Evolutionary conservation across 2,888 invertebrate genomes (phyloP).

Genomic region (Meiosimyza decipiens): DNA sequence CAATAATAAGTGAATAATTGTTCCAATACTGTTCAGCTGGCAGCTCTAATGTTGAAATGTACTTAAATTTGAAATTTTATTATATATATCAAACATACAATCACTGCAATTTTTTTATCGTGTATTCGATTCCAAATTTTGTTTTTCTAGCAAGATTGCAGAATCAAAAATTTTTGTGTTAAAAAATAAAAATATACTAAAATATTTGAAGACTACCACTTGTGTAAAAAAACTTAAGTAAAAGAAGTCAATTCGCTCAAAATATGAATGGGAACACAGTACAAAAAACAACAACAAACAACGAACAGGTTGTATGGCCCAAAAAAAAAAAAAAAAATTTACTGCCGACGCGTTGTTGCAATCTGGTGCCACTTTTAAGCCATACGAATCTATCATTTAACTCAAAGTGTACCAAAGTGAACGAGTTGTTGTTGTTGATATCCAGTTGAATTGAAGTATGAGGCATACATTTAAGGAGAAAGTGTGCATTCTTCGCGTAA

Average conservation of each 20-base stretch:
- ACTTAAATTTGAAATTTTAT: too few species aligned
- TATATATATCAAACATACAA: too few species aligned
- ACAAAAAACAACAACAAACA: neutral
- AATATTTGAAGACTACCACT: too few species aligned
- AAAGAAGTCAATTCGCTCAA: neutral
- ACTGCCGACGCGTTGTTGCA: neutral
- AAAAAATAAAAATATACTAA: too few species aligned
- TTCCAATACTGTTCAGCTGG: too few species aligned
- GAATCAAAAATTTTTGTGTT: too few species aligned
- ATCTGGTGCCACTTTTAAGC: conserved; percentile 3
- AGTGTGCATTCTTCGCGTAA: conserved; percentile 38
- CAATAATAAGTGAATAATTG: too few species aligned
- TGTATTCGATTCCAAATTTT: too few species aligned
- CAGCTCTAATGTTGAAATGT: too few species aligned
- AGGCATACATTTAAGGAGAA: conserved; percentile 39
- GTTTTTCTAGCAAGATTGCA: too few species aligned
- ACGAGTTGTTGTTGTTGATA: neutral
- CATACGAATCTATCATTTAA: conserved; percentile 21
- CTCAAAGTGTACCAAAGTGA: neutral
- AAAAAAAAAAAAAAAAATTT: neutral
- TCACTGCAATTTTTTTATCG: too few species aligned
- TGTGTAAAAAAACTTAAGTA: too few species aligned
- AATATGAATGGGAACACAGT: neutral
- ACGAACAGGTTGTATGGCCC: conserved; percentile 17
- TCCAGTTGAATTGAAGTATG: conserved; percentile 16